Percentiles rank a stretch among this genome's conserved stretches.
Evolutionary conservation across 2,888 invertebrate genomes (phyloP).

Genomic region (Cerastoderma edule): DNA sequence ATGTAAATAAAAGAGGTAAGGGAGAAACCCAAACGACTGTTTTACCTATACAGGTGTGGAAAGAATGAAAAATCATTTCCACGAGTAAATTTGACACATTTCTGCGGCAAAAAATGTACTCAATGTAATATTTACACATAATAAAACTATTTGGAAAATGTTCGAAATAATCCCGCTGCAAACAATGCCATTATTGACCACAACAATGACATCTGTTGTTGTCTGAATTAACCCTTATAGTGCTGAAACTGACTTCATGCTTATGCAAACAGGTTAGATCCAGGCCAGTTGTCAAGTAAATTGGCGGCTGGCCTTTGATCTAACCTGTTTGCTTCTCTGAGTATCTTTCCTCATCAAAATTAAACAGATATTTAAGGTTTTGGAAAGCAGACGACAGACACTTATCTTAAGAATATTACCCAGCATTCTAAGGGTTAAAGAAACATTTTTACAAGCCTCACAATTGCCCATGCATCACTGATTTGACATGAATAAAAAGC

Average conservation of each 20-base stretch:
- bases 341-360: too few species aligned
- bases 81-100: slow-evolving; percentile 11
- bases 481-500: slow-evolving; percentile 16
- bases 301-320: too few species aligned
- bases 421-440: too few species aligned
- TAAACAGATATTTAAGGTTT: too few species aligned
- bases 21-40: too few species aligned
- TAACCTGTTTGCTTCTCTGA: too few species aligned
- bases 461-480: slow-evolving; percentile 18
- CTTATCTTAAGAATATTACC: too few species aligned
- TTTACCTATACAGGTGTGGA: neutral
- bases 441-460: neutral
- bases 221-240: slow-evolving; percentile 8
- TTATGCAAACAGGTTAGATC: too few species aligned
- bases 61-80: slow-evolving; percentile 7
- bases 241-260: too few species aligned
- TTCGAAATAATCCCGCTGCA: neutral
- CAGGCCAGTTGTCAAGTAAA: too few species aligned
- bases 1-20: too few species aligned
- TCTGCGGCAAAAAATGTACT: slow-evolving; percentile 18
- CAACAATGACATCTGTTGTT: slow-evolving; percentile 17
- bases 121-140: slow-evolving; percentile 3
- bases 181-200: slow-evolving; percentile 13
- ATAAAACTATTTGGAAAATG: slow-evolving; percentile 11
- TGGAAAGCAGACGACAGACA: too few species aligned